Conservation (phyloP, 2,797 vertebrate species). For the Botia almorhae region DNA sequence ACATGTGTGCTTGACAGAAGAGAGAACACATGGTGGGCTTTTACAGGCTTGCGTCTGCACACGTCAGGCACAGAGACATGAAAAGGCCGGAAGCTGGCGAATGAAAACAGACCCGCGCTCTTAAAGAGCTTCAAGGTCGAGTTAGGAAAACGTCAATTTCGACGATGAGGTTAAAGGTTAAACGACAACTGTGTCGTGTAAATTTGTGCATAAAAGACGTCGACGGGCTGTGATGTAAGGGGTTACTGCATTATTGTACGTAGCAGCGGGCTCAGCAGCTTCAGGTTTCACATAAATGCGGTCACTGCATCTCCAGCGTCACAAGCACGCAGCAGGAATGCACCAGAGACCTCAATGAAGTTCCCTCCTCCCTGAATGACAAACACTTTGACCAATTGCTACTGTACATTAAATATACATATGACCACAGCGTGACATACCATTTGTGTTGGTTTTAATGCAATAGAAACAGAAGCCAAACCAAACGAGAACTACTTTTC, state of each 20-base stretch:
- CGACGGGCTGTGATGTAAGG: conserved; percentile 38
- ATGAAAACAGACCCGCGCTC: conserved; percentile 28
- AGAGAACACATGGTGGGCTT: conserved; percentile 32
- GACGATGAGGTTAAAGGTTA: conserved; percentile 11
- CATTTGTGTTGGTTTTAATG: conserved; percentile 63
- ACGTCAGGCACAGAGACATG: conserved; percentile 34
- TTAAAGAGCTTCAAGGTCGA: conserved; percentile 24
- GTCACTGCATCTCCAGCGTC: conserved; percentile 47
- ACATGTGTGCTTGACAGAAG: conserved; percentile 54
- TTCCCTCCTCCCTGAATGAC: conserved; percentile 16
- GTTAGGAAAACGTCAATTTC: not conserved
- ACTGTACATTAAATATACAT: conserved; percentile 31
- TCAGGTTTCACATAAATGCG: conserved; percentile 59
- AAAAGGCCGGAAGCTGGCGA: not conserved
- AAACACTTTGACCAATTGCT: conserved; percentile 45
- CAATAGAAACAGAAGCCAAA: not conserved
- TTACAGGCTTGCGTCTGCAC: conserved; percentile 34
- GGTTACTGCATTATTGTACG: conserved; percentile 54
- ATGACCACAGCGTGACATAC: conserved; percentile 48
- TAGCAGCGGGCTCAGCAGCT: conserved; percentile 40
- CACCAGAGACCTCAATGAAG: conserved; percentile 41
- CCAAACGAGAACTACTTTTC: no score
- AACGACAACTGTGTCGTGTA: conserved; percentile 21
- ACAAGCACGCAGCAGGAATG: conserved; percentile 47
- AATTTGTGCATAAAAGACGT: conserved; percentile 12